Evolutionary conservation across 2,113 vertebrate species (phyloP), one percentile per base, ranked within the genome.

Genomic region (Callochromis pleurospilus): DNA sequence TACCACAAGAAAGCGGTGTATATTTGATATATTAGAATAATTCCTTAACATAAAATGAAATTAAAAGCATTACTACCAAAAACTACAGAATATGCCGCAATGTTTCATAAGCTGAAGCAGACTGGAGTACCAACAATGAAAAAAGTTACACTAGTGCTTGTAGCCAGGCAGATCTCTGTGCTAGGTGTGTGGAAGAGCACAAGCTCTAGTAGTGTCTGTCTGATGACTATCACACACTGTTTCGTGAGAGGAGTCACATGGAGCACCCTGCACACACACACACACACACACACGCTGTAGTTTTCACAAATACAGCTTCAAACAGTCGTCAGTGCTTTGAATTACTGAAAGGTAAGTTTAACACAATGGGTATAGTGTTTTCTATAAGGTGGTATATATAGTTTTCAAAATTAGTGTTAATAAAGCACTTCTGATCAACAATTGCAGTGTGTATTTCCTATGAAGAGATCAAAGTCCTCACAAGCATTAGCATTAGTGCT

Each of bases 171-270:
- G 68, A 81, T 88, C 81, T 65, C 24, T 82, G 21, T 73, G 14
- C 7, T 49, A 79, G 82, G 79, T 68, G 49, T 88, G 38, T 87
- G 82, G 58, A 88, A 56, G 53, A 91, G 81, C 68, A 91, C 58
- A 79, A 80, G 84, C 82, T 86, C 56, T 6, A 75, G 68, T 77
- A 47, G 45, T 51, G 45, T 51, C 75, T n/a, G 86, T 94, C 92
- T 93, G 92, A 89, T 94, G 94, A 95, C 91, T 88, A 81, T 88
- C 86, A 93, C 92, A 88, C 83, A 85, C 75, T 36, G 40, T 55
- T 85, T 45, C 24, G 40, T 89, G 56, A 93, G 90, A 88, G 88
- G 70, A 90, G 87, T 90, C 91, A 90, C 89, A 91, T 93, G 93
- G 21, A 45, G n/a, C 11, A 14, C 9, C 26, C 14, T 7, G 12